Base-by-base conservation (phyloP, 2,113 vertebrate species). In the Epinephelus lanceolatus region DNA sequence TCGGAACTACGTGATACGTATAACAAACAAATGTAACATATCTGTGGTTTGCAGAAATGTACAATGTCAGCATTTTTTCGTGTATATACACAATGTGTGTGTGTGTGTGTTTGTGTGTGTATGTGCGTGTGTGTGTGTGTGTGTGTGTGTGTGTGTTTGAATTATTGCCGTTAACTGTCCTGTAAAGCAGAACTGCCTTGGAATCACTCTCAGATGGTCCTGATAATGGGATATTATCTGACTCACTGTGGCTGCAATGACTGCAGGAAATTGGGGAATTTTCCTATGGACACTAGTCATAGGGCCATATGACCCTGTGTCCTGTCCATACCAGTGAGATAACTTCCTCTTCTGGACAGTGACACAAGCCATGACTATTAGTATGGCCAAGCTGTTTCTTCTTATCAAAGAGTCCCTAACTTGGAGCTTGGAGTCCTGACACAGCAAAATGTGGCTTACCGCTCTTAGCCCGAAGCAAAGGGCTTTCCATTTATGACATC, bases 221-320 rank as follows among this genome's bases (percentile, higher is more conserved):
- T 78, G 80, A 93, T 90, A 81, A 42, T 3, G 71, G 76, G 76
- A 85, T 90, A 83, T 89, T 86, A 91, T 90, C 59, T 55, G 37
- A 72, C 81, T 82, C 77, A 67, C 81, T 76, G 83, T 71, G 85
- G 78, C 84, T 67, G 18, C 74, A 74, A 76, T 86, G 53, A 75
- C 78, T 86, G 76, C 89, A 94, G 93, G 94, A 95, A 94, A 95
- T 93, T 94, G 83, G 80, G 86, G 81, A 86, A 91, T 91, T 90
- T 91, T 87, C 72, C 83, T 81, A 76, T 76, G 86, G 85, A 89
- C 86, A 67, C 69, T 19, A 83, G 67, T 86, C 77, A 68, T 59
- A 45, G 40, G 63, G 82, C 78, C 83, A 84, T 78, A 68, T 79
- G 87, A 89, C 88, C 81, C 76, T 8, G 71, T 66, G 84, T 81